These are phyloP conservation scores for Papilio helenus DNA, from an alignment of 1,140 invertebrate species.

Conservation along the genomic window DNA sequence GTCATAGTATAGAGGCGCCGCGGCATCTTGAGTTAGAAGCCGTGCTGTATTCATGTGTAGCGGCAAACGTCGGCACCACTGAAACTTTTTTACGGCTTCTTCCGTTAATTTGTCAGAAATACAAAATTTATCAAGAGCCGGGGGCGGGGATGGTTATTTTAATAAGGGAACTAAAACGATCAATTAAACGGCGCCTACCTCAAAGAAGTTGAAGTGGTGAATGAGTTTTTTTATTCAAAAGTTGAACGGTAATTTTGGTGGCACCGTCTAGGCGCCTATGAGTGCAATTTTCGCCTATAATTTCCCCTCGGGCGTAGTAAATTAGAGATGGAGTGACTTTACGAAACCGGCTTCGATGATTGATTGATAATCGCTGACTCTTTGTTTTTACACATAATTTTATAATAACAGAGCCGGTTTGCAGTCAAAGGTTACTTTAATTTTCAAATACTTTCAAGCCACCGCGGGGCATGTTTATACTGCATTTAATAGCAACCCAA, in stretches of 20 bases:
- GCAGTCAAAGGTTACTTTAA: conserved; percentile 12
- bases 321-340: conserved; percentile 22
- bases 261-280: conserved; percentile 23
- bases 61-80: conserved; percentile 47
- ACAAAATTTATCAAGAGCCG: conserved; percentile 71
- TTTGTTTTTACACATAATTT: conserved; percentile 35
- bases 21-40: conserved; percentile 10
- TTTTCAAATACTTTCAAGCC: neutral
- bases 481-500: neutral
- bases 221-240: conserved; percentile 43
- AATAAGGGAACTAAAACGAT: conserved; percentile 68
- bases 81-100: conserved; percentile 58
- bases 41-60: conserved; percentile 46
- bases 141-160: conserved; percentile 58
- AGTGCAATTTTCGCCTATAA: conserved; percentile 23
- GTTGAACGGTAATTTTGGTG: conserved; percentile 15
- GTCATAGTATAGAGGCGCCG: conserved; percentile 21
- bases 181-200: conserved; percentile 73
- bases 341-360: conserved; percentile 25
- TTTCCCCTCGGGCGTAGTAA: neutral
- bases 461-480: neutral
- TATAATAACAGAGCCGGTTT: conserved; percentile 11
- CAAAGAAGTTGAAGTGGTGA: conserved; percentile 55
- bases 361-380: conserved; percentile 21
- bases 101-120: conserved; percentile 75